Evolutionary conservation across 1,140 invertebrate species (phyloP), one percentile per base, ranked within the genome.

Genomic region (Aradophagus sp.): DNA sequence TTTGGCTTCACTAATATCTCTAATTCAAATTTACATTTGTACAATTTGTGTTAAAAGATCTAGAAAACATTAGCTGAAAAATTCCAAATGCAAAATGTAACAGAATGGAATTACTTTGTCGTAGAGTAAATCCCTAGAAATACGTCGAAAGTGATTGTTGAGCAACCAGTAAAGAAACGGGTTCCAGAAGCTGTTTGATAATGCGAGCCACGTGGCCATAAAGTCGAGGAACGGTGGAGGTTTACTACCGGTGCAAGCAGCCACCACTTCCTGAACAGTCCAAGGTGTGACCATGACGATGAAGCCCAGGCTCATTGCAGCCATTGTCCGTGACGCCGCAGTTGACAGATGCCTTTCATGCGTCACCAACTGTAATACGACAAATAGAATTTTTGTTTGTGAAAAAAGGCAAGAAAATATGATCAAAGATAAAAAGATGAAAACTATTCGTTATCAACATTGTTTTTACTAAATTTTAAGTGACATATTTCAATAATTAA

Each of bases 171-270:
- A 95, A 44, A 95, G 89, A 78, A 95, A 94, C 4, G 93, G 93
- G 86, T 95, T 94, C 93, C 93, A 94, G 78, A 94, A 92, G 81
- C 92, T 93, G 81, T 94, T 93, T 74, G 93, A 94, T n/a, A 94
- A 83, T 1, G 93, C 92, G 55, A 93, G 85, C 93, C 93, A 94
- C 26, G 93, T 94, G 42, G 93, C 92, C 12, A 93, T 83, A 77
- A 95, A 95, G 79, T 94, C 93, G 52, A 95, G 84, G 53, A 91
- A 89, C 5, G 91, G 90, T 1, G 93, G 93, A 67, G 93, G 89
- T 84, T 91, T 91, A 27, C 92, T 91, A 47, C 93, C 93, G 1
- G 93, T 94, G 80, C 93, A 95, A 12, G 93, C 93, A 19, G 92
- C 93, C 11, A 95, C 93, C 47, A 95, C 93, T 89, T 95, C 93